These are phyloP conservation scores for Drosophila subquinaria DNA, from an alignment of 2,888 invertebrate species.

Conservation along the genomic window DNA sequence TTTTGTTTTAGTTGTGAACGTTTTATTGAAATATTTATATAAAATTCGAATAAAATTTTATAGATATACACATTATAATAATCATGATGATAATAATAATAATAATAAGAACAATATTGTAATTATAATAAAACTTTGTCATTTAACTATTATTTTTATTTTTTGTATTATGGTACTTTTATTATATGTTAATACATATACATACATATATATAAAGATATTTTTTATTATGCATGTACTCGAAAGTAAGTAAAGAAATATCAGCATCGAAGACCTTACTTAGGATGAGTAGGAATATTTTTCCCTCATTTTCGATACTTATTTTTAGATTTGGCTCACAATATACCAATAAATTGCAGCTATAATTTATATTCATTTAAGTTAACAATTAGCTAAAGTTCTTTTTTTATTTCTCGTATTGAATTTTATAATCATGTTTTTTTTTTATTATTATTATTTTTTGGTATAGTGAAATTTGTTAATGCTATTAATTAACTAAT, in stretches of 20 bases:
- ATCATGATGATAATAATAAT: slow-evolving; percentile 38
- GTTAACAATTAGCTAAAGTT: slow-evolving; percentile 62
- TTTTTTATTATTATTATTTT: slow-evolving; percentile 22
- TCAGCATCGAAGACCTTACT: slow-evolving; percentile 15
- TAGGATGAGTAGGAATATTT: slow-evolving; percentile 16
- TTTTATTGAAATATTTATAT: slow-evolving; percentile 34
- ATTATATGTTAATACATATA: slow-evolving; percentile 7
- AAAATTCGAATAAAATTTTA: slow-evolving; percentile 37
- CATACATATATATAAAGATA: slow-evolving; percentile 1
- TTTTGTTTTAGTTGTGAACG: background rate
- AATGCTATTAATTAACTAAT: slow-evolving; percentile 58
- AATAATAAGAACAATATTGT: slow-evolving; percentile 34
- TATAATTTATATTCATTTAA: slow-evolving; percentile 25
- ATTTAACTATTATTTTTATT: slow-evolving; percentile 18
- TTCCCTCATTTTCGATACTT: slow-evolving; percentile 9
- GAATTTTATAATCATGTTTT: slow-evolving; percentile 17
- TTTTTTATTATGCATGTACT: background rate
- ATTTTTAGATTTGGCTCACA: slow-evolving; percentile 20
- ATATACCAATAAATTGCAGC: slow-evolving; percentile 28
- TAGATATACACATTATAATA: slow-evolving; percentile 27
- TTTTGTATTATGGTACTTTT: slow-evolving; percentile 3
- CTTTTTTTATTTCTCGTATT: slow-evolving; percentile 2
- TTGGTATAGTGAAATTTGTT: slow-evolving; percentile 40
- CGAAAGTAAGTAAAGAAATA: slow-evolving; percentile 12
- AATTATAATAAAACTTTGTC: slow-evolving; percentile 30